phyloP scores from a whole-genome alignment of 2,888 invertebrate genomes.

The Choreutis nemorana region DNA sequence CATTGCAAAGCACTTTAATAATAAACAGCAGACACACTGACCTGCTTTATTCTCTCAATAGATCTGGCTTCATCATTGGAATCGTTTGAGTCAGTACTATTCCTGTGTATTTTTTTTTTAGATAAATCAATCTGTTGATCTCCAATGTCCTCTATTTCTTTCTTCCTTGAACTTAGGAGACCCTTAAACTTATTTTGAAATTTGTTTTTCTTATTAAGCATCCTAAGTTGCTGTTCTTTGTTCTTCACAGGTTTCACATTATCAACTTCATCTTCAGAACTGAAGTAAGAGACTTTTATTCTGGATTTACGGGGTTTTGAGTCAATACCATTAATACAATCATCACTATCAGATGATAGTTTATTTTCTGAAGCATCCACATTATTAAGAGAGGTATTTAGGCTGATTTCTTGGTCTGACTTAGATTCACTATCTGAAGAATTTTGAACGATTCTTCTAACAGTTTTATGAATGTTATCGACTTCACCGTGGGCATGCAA shows the following conservation, averaged over 20 bases:
- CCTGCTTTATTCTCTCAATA: constrained; percentile 37
- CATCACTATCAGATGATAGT: constrained; percentile 10
- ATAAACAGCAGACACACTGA: too few species aligned
- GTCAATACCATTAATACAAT: constrained; percentile 1
- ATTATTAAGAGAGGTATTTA: constrained; percentile 4
- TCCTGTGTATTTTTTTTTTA: constrained; percentile 2
- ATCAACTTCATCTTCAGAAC: not conserved
- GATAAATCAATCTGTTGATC: too few species aligned
- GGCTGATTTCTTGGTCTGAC: constrained; percentile 16
- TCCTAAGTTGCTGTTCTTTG: constrained; percentile 26
- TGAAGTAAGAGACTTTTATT: constrained; percentile 6
- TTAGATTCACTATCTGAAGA: constrained; percentile 38
- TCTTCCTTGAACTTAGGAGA: constrained; percentile 23
- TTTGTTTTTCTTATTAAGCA: constrained; percentile 34
- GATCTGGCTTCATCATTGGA: constrained; percentile 22
- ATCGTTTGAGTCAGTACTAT: constrained; percentile 1
- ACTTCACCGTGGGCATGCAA: too few species aligned
- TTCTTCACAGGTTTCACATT: constrained; percentile 14
- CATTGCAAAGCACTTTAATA: too few species aligned
- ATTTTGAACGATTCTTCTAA: constrained; percentile 22
- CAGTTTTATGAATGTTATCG: too few species aligned
- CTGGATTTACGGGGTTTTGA: constrained; percentile 13
- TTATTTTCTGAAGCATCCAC: constrained; percentile 1
- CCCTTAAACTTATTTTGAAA: constrained; percentile 40
- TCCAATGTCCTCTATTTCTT: constrained; percentile 12